Conservation (phyloP, 2,113 vertebrate species). For the Melanerpes formicivorus region DNA sequence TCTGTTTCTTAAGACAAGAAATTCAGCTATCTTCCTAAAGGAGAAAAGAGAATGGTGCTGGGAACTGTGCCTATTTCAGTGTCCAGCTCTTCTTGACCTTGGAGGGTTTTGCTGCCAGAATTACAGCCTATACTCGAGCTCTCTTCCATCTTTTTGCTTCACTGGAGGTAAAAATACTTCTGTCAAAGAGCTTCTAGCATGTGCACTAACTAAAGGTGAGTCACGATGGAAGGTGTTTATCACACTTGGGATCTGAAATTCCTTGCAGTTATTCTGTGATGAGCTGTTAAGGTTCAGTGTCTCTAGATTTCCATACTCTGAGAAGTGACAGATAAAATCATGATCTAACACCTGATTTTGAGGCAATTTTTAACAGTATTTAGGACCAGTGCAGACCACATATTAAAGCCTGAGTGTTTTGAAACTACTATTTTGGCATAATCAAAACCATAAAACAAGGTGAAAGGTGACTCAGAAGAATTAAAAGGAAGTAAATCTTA, state of each 20-base stretch:
- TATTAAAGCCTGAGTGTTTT: background rate
- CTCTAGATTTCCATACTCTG: background rate
- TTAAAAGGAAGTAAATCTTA: background rate
- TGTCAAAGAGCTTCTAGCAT: background rate
- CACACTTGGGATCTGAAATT: constrained; percentile 12
- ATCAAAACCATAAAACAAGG: background rate
- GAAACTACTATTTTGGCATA: background rate
- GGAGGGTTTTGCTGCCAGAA: background rate
- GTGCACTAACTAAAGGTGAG: constrained; percentile 18
- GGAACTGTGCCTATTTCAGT: background rate
- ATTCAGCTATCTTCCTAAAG: background rate
- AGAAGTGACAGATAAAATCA: background rate
- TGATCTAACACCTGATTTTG: background rate
- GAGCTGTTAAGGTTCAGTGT: background rate
- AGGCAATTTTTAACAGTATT: background rate
- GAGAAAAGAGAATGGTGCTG: background rate
- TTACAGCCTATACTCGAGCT: background rate
- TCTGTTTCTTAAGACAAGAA: background rate
- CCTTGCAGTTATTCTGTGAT: background rate
- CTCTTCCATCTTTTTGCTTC: background rate
- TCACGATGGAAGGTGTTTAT: constrained; percentile 19
- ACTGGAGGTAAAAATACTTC: background rate
- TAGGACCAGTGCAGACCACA: background rate
- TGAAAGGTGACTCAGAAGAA: background rate
- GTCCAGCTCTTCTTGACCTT: background rate